Base-by-base conservation (phyloP, 2,888 invertebrate species). In the Oligia strigilis region DNA sequence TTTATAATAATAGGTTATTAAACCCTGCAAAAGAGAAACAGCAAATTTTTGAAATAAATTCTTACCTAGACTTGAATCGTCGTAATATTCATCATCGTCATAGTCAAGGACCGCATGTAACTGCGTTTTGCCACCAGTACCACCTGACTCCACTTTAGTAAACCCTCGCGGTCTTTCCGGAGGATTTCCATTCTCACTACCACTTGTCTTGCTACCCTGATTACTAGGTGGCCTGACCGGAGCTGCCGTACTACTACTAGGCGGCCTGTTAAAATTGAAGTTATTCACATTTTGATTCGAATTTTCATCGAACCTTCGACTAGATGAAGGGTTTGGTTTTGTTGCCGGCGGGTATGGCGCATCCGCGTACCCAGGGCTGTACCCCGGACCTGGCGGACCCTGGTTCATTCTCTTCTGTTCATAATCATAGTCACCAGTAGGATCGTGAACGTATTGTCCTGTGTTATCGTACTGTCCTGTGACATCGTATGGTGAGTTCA, bases 101-200 rank as follows among this genome's bases (percentile, higher is more conserved):
- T 98, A 98, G 93, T 98, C 98, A 73, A 98, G 96, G 43, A 98
- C 98, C 6, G 98, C 98, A 93, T 98, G 98, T 80, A 98, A 94
- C 88, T 98, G 98, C 2, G 98, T 98, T 92, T 97, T 97, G 29
- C 96, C 95, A 90, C 96, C 98, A 81, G 95, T 96, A 2, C 97
- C 96, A 83, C 97, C 97, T 8, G 94, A 92, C 90, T 97, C 97
- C 67, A 98, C 98, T 90, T 98, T 97, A 23, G 98, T 98, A 91
- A 97, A 98, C 9, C 98, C 98, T 5, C 98, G 97, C 58, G 98
- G 97, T 83, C 97, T 96, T 77, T 97, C 97, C 1, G 97, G 97
- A 84, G 96, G 97, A 36, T 92, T 85, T 85, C 91, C 93, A 91
- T 86, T 93, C 75, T 89, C 91, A 97, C 97, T 84, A 97, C 97